Evolutionary conservation across 1,140 invertebrate genomes (phyloP), one percentile per base, ranked within the genome.

Genomic region (Mizuhopecten yessoensis): DNA sequence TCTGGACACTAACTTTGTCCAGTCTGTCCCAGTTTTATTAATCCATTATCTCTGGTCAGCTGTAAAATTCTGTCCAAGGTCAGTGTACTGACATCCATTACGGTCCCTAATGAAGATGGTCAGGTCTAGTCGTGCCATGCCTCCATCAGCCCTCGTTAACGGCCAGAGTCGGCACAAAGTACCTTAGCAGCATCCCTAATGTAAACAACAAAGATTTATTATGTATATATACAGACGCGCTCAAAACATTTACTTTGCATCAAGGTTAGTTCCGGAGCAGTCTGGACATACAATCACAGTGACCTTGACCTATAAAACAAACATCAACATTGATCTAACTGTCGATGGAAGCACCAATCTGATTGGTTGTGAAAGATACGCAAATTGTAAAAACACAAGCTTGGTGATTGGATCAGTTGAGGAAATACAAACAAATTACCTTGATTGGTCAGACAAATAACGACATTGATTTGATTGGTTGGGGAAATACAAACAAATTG

Each of bases 191-290:
- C 23, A 75, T 75, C 9, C 5, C 57, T n/a, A 75, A 29, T 5
- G 57, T 75, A 75, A 75, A 75, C 57, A 75, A 75, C 23, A n/a
- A n/a, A 29, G 17, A 75, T 75, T 75, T 75, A 75, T 75, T n/a
- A 75, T 75, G 23, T 29, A 0, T 75, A 29, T 75, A n/a, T 75
- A 75, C 57, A 75, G 23, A 75, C n/a, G 23, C n/a, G 23, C 29
- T 75, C 57, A 75, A 29, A n/a, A 75, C 57, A 75, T 75, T 75
- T 75, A 75, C 57, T 29, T 29, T 75, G 57, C 57, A 75, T 17
- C 23, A n/a, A 17, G 3, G 57, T 23, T 23, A 57, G 7, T 57
- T 57, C 57, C 23, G 57, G 36, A 75, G 57, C 29, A 1, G 57
- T 75, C 57, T 75, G 57, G 57, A 75, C 57, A 29, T 75, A 29